These are phyloP conservation scores for Drosophila rubida DNA, from an alignment of 2,888 invertebrate genomes.

Conservation along the genomic window DNA sequence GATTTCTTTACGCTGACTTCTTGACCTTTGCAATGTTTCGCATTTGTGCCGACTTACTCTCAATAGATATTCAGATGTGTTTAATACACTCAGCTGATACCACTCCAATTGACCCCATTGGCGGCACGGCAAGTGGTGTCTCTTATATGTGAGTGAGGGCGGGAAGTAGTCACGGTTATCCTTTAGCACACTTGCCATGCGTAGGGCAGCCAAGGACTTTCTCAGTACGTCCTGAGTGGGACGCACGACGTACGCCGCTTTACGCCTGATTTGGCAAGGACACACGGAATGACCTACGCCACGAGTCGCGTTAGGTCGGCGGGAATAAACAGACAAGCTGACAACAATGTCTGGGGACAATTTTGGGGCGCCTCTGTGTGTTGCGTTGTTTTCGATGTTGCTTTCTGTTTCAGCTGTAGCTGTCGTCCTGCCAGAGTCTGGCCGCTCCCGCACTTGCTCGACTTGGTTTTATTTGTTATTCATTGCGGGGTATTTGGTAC, in stretches of 20 bases:
- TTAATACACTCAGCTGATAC: slow-evolving; percentile 47
- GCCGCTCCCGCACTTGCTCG: slow-evolving; percentile 6
- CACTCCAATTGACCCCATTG: slow-evolving; percentile 39
- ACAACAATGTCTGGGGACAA: slow-evolving; percentile 61
- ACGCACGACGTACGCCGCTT: slow-evolving; percentile 5
- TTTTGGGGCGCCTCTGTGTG: slow-evolving; percentile 20
- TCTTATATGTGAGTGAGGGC: neutral
- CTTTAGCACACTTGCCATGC: slow-evolving; percentile 26
- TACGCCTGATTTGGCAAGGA: slow-evolving; percentile 59
- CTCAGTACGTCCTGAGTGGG: neutral
- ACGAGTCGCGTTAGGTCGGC: slow-evolving; percentile 27
- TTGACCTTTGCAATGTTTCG: slow-evolving; percentile 7
- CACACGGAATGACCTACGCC: slow-evolving; percentile 44
- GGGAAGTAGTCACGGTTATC: slow-evolving; percentile 18
- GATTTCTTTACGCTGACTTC: neutral
- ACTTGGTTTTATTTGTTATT: slow-evolving; percentile 56
- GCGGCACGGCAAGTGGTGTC: slow-evolving; percentile 21
- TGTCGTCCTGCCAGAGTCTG: slow-evolving; percentile 18
- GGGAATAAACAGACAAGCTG: slow-evolving; percentile 55
- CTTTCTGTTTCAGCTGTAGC: slow-evolving; percentile 52
- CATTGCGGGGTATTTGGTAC: slow-evolving; percentile 39
- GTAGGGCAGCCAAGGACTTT: slow-evolving; percentile 43
- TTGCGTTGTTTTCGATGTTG: slow-evolving; percentile 34
- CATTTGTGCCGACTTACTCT: slow-evolving; percentile 21
- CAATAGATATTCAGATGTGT: slow-evolving; percentile 44